These are phyloP conservation scores for Lanistes nyassanus DNA, from an alignment of 1,140 invertebrate genomes.

Conservation along the genomic window DNA sequence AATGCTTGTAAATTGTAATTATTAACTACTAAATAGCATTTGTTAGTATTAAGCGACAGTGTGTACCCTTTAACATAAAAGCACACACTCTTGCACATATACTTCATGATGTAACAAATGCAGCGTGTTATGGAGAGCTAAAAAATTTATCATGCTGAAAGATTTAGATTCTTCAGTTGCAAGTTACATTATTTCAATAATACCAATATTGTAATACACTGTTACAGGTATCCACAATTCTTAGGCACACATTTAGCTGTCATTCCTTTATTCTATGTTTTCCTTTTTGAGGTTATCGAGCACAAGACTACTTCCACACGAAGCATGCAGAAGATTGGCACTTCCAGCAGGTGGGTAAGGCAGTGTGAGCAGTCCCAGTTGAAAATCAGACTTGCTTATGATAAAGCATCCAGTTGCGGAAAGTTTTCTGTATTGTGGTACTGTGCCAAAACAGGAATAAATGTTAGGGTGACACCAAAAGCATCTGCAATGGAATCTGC, in stretches of 20 bases:
- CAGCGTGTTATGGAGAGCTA: not conserved
- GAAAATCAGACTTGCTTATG: not conserved
- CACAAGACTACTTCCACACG: slow-evolving; percentile 28
- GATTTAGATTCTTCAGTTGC: not conserved
- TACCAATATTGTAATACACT: not conserved
- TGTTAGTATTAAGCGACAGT: not conserved
- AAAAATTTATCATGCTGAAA: not conserved
- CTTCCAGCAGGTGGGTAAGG: not conserved
- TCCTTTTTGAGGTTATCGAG: slow-evolving; percentile 37
- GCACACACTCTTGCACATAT: not conserved
- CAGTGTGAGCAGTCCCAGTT: slow-evolving; percentile 3
- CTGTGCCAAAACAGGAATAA: too few species aligned
- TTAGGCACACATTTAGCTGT: not conserved
- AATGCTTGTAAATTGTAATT: not conserved
- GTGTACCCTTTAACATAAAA: not conserved
- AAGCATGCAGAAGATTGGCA: slow-evolving; percentile 7
- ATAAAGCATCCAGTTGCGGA: too few species aligned
- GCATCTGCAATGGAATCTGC: not conserved
- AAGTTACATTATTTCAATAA: not conserved
- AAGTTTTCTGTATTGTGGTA: too few species aligned
- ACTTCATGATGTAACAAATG: not conserved
- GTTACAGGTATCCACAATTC: not conserved
- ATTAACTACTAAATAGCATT: not conserved
- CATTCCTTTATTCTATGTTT: not conserved
- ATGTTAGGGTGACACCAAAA: not conserved